phyloP scores from a whole-genome alignment of 2,888 invertebrate species.

The Pediacus dermestoides region DNA sequence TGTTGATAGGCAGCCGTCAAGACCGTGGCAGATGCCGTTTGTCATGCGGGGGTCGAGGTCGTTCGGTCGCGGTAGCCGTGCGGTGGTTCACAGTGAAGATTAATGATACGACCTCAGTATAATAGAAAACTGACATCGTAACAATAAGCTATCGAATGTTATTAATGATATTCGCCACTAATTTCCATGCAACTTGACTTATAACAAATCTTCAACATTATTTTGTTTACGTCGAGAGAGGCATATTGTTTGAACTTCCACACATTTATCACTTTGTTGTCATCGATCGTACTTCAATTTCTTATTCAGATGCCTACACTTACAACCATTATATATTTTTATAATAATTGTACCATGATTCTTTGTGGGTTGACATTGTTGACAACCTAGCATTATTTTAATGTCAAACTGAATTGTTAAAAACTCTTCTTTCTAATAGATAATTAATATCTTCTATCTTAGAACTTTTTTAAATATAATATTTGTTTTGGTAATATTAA shows the following conservation, averaged over 20 bases:
- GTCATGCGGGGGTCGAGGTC: conserved; percentile 59
- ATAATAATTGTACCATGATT: too few species aligned
- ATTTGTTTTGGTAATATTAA: too few species aligned
- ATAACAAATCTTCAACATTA: conserved; percentile 43
- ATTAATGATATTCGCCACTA: conserved; percentile 47
- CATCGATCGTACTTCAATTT: conserved; percentile 2
- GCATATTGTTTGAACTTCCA: conserved; percentile 28
- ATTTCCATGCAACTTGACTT: conserved; percentile 44
- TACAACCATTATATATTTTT: too few species aligned
- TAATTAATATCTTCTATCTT: too few species aligned
- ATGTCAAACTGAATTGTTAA: too few species aligned
- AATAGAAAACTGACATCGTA: conserved; percentile 50
- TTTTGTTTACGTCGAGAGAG: conserved; percentile 37
- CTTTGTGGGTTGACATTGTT: too few species aligned
- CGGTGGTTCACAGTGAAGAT: conserved; percentile 38
- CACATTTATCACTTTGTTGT: conserved; percentile 24
- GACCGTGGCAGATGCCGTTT: conserved; percentile 65
- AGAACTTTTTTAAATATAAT: too few species aligned
- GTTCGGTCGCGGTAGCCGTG: conserved; percentile 53
- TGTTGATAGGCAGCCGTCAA: conserved; percentile 63
- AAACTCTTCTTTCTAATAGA: too few species aligned
- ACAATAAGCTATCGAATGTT: conserved; percentile 50
- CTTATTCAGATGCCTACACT: too few species aligned
- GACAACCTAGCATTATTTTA: too few species aligned
- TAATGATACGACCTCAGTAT: conserved; percentile 46